Percentiles rank a stretch among this genome's conserved stretches.
Conservation (phyloP, 2,888 invertebrate genomes). For the Agrypnus murinus region DNA sequence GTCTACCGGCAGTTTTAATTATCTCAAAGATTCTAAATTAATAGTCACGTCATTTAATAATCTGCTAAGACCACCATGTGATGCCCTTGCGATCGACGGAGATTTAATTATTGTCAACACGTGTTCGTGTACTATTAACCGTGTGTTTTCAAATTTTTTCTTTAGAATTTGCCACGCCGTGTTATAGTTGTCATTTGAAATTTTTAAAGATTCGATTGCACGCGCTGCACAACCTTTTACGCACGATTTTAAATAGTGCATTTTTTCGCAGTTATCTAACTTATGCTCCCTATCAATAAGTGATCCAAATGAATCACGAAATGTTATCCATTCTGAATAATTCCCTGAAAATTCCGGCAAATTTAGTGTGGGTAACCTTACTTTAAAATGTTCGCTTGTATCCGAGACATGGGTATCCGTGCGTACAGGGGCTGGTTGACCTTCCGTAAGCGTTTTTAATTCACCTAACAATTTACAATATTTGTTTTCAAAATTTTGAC, state of each 20-base stretch:
- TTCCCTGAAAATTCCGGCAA: not conserved
- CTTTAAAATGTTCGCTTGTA: too few relatives aligned
- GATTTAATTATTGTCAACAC: not conserved
- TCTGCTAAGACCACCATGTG: not conserved
- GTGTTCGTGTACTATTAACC: slow-evolving; percentile 13
- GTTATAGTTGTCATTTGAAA: slow-evolving; percentile 5
- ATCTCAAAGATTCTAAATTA: slow-evolving; percentile 25
- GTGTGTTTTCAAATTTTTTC: slow-evolving; percentile 9
- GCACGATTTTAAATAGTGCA: slow-evolving; percentile 12
- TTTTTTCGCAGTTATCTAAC: slow-evolving; percentile 6
- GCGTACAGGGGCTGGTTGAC: too few relatives aligned
- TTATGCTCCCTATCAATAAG: slow-evolving; percentile 1
- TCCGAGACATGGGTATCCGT: too few relatives aligned
- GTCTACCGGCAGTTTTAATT: slow-evolving; percentile 7
- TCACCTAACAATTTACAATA: too few relatives aligned
- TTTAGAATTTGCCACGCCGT: slow-evolving; percentile 3
- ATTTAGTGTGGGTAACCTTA: not conserved
- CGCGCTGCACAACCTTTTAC: not conserved
- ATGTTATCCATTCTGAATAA: slow-evolving; percentile 14
- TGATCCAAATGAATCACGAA: slow-evolving; percentile 9
- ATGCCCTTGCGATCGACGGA: not conserved
- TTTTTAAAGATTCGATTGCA: not conserved
- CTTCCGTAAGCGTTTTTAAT: too few relatives aligned
- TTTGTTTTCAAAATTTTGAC: too few relatives aligned
- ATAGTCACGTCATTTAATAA: not conserved